These are phyloP conservation scores for Leucoraja ocellata DNA, from an alignment of 2,797 vertebrate species.

Conservation along the genomic window DNA sequence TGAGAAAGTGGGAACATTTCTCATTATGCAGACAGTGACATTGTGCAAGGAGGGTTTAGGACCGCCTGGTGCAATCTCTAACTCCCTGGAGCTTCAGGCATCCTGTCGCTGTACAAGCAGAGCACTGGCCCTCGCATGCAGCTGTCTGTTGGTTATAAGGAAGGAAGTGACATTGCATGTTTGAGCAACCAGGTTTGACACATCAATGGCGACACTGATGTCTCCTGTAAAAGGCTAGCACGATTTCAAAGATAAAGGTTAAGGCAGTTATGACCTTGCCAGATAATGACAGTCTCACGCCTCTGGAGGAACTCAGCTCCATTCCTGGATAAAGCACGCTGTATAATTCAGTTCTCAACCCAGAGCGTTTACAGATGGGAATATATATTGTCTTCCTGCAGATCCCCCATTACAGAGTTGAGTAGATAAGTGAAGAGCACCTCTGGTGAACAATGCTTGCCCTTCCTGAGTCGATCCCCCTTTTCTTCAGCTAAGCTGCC, in stretches of 20 bases:
- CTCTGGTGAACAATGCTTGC: not conserved
- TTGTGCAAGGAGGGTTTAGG: not conserved
- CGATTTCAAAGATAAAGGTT: not conserved
- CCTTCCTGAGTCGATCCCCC: not conserved
- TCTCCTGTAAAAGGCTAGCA: not conserved
- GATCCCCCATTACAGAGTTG: not conserved
- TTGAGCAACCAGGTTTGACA: not conserved
- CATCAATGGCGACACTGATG: not conserved
- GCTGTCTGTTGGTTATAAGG: not conserved
- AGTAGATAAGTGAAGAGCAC: not conserved
- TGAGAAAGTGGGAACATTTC: not conserved
- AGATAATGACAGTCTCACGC: not conserved
- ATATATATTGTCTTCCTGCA: not conserved
- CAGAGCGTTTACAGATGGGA: not conserved
- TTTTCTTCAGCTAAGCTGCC: not conserved
- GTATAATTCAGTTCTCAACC: not conserved
- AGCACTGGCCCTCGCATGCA: not conserved
- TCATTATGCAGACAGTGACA: not conserved
- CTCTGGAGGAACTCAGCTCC: not conserved
- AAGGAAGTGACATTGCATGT: conserved; percentile 10
- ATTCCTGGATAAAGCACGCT: not conserved
- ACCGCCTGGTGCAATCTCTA: not conserved
- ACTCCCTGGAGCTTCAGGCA: not conserved
- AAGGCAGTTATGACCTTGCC: not conserved
- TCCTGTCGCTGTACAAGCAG: not conserved